Evolutionary conservation across 1,140 invertebrate genomes (phyloP), one percentile per base, ranked within the genome.

Genomic region (Gonatopus flavifemur): DNA sequence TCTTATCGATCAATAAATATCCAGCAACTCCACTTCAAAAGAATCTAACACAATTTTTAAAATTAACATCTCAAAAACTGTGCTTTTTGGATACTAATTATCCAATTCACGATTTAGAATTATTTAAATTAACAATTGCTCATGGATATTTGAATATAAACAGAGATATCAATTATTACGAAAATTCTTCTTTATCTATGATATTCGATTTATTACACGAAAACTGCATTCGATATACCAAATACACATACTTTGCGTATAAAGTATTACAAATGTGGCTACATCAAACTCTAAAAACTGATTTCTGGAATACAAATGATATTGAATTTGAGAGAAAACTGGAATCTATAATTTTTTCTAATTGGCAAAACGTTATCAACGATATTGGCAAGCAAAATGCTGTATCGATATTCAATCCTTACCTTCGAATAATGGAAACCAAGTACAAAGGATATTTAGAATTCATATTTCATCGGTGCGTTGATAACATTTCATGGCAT

Each of bases 321-420:
- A 12, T 16, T 3, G 32, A 43, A 18, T 9, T 67, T 8, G 71
- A 74, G 39, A 54, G 42, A 9, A 39, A 49, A n/a, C 19, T 76
- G 3, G 70, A 77, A 38, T 13, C 42, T 13, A 57, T 77, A 8
- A 68, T 75, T 43, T 70, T 66, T 40, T 70, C 70, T 5, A 73
- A 72, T 44, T 75, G 72, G 70, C 62, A 67, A 30, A 71, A 70
- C 22, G 60, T 59, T 10, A 59, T 70, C 16, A 63, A 58, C 38
- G 67, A 69, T 24, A 44, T 70, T 16, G 55, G 53, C 19, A 66
- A 70, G 37, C 49, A 59, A 18, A 70, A 69, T 15, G 57, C 58
- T 10, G 19, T 38, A n/a, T 45, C 47, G 24, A 31, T 71, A 48
- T 70, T 72, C 46, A 55, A 64, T 21, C 33, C 46, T 4, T 77